Conservation (phyloP, 2,888 invertebrate genomes). For the Abrostola tripartita region DNA sequence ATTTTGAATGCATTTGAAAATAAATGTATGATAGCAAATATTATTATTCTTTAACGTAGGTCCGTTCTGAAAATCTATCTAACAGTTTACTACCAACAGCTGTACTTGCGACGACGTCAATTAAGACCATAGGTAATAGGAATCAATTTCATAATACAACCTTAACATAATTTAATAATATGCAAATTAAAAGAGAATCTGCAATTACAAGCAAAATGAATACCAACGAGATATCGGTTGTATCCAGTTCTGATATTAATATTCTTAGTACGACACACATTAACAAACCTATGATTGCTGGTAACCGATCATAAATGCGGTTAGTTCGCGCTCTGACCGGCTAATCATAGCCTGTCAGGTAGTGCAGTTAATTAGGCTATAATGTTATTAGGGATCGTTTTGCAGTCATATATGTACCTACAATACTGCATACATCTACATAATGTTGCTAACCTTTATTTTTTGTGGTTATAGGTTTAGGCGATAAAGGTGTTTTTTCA, state of each 20-base stretch:
- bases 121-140: neutral
- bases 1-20: no score
- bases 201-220: neutral
- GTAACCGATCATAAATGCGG: constrained; percentile 13
- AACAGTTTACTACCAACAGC: neutral
- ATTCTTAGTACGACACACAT: constrained; percentile 7
- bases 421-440: no score
- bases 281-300: constrained; percentile 3
- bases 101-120: neutral
- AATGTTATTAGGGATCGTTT: neutral
- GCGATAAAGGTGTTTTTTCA: neutral
- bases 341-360: constrained; percentile 8
- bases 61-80: neutral
- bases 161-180: neutral
- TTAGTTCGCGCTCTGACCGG: constrained; percentile 8
- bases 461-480: neutral
- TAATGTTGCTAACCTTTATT: no score
- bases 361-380: constrained; percentile 8
- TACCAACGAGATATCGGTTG: constrained; percentile 7
- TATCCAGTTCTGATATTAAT: constrained; percentile 3
- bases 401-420: neutral
- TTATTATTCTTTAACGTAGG: no score
- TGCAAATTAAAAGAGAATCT: constrained; percentile 9
- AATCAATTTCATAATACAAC: neutral
- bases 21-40: no score